Conservation (phyloP, 1,140 invertebrate genomes). For the Triops cancriformis region DNA sequence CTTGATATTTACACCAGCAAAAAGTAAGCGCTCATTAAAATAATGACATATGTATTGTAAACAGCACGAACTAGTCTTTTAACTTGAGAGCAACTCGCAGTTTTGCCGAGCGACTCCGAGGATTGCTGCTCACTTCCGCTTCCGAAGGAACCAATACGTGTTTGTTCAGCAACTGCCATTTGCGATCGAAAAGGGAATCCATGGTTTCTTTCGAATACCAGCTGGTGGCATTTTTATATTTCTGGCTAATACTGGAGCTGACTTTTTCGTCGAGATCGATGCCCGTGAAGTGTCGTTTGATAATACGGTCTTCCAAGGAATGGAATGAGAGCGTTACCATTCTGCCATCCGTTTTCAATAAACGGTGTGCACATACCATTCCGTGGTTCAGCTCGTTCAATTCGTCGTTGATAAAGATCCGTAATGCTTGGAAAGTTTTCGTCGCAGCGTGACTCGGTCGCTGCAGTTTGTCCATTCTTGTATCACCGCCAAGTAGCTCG, state of each 20-base stretch:
- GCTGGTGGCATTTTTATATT: slow-evolving; percentile 34
- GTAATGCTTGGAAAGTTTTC: slow-evolving; percentile 86
- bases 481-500: slow-evolving; percentile 48
- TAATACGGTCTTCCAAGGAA: slow-evolving; percentile 88
- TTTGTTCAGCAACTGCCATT: slow-evolving; percentile 70
- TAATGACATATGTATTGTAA: background rate
- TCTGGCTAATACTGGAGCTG: slow-evolving; percentile 33
- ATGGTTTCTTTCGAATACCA: slow-evolving; percentile 44
- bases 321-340: slow-evolving; percentile 82
- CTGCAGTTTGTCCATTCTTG: slow-evolving; percentile 57
- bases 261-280: slow-evolving; percentile 52
- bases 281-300: slow-evolving; percentile 78
- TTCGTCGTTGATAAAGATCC: slow-evolving; percentile 96
- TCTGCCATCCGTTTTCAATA: slow-evolving; percentile 65
- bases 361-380: slow-evolving; percentile 64
- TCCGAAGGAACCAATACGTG: slow-evolving; percentile 64
- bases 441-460: slow-evolving; percentile 73
- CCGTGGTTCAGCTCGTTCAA: slow-evolving; percentile 91
- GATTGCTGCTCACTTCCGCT: slow-evolving; percentile 68
- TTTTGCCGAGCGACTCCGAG: slow-evolving; percentile 76
- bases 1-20: background rate
- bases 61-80: background rate
- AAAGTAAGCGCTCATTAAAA: background rate
- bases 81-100: slow-evolving; percentile 66
- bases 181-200: slow-evolving; percentile 49